phyloP scores from a whole-genome alignment of 1,140 invertebrate genomes.

The Diachasmimorpha longicaudata region DNA sequence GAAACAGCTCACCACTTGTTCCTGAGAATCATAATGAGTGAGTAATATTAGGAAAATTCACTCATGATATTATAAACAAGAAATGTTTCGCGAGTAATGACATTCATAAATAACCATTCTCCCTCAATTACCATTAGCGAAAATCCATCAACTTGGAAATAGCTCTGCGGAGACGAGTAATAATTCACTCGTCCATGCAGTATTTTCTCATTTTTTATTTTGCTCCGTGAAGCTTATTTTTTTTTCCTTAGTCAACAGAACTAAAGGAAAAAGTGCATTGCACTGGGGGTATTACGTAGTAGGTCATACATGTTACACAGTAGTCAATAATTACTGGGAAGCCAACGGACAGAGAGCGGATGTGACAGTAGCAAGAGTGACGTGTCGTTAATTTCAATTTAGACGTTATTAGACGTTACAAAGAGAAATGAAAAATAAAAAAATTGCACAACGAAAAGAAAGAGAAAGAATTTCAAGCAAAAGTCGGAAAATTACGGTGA shows the following conservation, averaged over 20 bases:
- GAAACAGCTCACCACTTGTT: background rate
- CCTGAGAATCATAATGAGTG: background rate
- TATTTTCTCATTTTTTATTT: background rate
- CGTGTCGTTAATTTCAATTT: slow-evolving; percentile 10
- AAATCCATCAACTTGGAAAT: background rate
- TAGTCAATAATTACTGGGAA: slow-evolving; percentile 5
- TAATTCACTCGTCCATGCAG: background rate
- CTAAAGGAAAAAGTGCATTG: background rate
- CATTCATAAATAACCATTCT: background rate
- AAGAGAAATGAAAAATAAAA: background rate
- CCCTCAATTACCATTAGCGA: background rate
- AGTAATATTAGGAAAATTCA: background rate
- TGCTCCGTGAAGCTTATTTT: background rate
- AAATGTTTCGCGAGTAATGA: background rate
- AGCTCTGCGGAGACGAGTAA: background rate
- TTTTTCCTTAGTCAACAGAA: background rate
- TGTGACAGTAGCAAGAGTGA: background rate
- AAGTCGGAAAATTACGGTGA: background rate
- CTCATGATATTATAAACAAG: background rate
- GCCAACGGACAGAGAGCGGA: background rate
- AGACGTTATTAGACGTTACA: background rate
- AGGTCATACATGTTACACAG: slow-evolving; percentile 4
- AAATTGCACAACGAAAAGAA: no score
- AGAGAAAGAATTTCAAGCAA: background rate
- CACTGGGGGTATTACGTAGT: background rate